Evolutionary conservation across 2,797 vertebrate species (phyloP), one percentile per base, ranked within the genome.

Genomic region (Ctenosaura bakeri): DNA sequence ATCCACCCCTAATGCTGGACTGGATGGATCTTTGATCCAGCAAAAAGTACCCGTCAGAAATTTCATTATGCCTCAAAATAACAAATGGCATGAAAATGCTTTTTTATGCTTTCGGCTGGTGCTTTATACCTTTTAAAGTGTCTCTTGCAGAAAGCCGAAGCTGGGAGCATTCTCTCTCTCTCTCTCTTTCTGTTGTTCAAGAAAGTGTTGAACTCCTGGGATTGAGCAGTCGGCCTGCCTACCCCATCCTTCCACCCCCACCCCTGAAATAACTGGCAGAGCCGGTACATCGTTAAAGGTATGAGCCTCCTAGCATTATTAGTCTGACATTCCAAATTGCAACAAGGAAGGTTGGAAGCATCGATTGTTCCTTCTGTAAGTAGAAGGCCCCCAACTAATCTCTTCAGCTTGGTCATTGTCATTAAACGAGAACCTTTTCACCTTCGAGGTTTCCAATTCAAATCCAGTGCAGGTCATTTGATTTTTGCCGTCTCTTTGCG

Each of bases 381-480:
- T 46, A 46, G 54, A 74, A 73, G 62, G 80, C 42, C 62, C 73
- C 90, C 64, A 7, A 5, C 59, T 62, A 89, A 84, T 89, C 73
- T 74, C 42, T 80, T 32, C 56, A 66, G 56, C n/a, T 26, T 20
- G 22, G n/a, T 88, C 79, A 0, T 54, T 26, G 5, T 32, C 42
- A 0, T 22, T 26, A 59, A 50, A 59, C 1, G 64, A 83, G 46
- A 81, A 83, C 77, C 56, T 84, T 69, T 32, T 26, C 73, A 88
- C 94, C 76, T 83, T 73, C 6, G 5, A 13, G 16, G 0, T 64
- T 91, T 84, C 78, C 59, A 50, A 85, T 22, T 91, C 59, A 91
- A 59, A 66, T 87, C 62, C 29, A 38, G 18, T 9, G 38, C 22
- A 76, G 38, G 20, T 35, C 52, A 69, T 46, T 83, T 62, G 80